Evolutionary conservation across 2,797 vertebrate species (phyloP).

Genomic region (Crenuchus spilurus): DNA sequence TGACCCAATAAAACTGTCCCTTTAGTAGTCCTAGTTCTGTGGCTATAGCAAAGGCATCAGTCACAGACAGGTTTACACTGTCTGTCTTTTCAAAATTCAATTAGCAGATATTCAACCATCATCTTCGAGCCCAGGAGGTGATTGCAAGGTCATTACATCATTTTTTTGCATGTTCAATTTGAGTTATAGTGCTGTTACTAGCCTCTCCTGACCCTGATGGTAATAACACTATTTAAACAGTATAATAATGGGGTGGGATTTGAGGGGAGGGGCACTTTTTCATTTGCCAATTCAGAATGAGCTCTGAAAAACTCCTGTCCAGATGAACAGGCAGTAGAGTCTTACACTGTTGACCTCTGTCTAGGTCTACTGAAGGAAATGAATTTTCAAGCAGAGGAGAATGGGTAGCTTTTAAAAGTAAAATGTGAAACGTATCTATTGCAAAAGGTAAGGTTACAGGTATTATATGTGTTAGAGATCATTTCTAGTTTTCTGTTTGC

Average conservation of each 20-base stretch:
- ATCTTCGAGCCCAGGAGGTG: neutral
- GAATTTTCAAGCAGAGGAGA: neutral
- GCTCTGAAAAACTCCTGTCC: slow-evolving; percentile 7
- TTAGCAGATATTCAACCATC: slow-evolving; percentile 39
- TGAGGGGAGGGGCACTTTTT: neutral
- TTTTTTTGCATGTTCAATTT: slow-evolving; percentile 69
- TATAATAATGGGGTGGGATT: neutral
- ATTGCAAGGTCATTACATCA: slow-evolving; percentile 63
- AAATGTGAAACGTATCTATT: neutral
- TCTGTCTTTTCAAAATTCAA: slow-evolving; percentile 49
- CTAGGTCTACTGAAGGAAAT: slow-evolving; percentile 8
- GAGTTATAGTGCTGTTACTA: slow-evolving; percentile 71
- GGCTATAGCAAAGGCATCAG: neutral
- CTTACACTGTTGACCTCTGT: slow-evolving; percentile 10
- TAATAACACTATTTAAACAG: slow-evolving; percentile 57
- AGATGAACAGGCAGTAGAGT: slow-evolving; percentile 2
- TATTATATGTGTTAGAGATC: no score
- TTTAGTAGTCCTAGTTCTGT: neutral
- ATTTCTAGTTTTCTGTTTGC: no score
- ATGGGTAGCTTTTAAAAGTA: neutral
- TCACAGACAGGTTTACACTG: slow-evolving; percentile 24
- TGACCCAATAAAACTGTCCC: neutral
- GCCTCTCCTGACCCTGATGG: slow-evolving; percentile 58
- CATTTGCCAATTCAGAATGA: slow-evolving; percentile 1
- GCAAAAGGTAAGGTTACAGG: neutral